These are phyloP conservation scores for Anoura caudifer DNA, from an alignment of 2,113 vertebrate genomes.

Conservation along the genomic window DNA sequence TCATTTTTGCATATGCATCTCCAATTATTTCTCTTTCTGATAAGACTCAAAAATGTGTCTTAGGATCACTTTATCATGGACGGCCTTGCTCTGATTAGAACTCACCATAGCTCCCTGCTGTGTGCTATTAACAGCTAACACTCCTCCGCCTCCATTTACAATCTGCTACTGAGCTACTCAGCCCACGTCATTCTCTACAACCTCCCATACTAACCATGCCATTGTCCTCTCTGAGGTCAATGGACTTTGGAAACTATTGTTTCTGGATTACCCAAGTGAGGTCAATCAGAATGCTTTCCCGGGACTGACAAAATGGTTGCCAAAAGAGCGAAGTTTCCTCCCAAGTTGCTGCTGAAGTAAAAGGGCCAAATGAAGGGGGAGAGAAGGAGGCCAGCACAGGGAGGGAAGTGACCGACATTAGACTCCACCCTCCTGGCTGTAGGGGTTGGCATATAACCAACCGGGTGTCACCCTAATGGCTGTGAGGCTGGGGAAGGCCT, in stretches of 20 bases:
- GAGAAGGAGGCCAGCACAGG: background rate
- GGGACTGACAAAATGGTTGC: background rate
- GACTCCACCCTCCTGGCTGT: background rate
- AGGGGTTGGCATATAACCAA: background rate
- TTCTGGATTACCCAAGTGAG: background rate
- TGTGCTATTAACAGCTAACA: background rate
- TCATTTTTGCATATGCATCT: background rate
- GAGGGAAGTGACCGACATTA: background rate
- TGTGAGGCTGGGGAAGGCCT: background rate
- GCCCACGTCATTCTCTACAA: background rate
- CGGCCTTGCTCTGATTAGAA: background rate
- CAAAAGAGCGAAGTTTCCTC: background rate
- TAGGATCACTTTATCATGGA: background rate
- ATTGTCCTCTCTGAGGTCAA: background rate
- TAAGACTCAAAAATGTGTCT: background rate
- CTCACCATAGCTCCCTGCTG: fast-evolving
- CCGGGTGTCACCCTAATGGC: background rate
- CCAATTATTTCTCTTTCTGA: background rate
- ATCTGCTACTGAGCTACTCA: background rate
- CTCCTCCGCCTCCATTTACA: background rate
- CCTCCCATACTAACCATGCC: background rate
- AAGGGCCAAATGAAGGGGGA: background rate
- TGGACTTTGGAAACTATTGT: background rate
- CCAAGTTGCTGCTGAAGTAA: background rate
- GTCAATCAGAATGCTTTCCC: background rate